Evolutionary conservation across 2,113 vertebrate species (phyloP).

Genomic region (Lucifuga dentata): DNA sequence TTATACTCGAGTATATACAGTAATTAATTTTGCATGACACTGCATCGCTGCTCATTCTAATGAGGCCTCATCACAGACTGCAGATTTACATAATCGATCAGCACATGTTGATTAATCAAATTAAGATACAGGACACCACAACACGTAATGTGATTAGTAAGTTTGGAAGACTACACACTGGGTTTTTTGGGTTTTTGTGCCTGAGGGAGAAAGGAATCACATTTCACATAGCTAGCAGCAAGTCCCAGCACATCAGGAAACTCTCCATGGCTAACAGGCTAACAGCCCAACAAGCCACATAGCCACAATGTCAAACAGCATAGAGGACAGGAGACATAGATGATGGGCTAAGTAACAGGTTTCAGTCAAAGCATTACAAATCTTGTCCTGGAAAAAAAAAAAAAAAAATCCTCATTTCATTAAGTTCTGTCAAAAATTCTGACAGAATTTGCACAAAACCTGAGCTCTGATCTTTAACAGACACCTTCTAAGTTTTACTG

Average conservation of each 20-base stretch:
- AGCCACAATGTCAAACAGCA: not conserved
- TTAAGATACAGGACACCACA: too few relatives aligned
- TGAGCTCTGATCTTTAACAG: not conserved
- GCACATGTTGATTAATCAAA: too few relatives aligned
- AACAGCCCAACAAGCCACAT: not conserved
- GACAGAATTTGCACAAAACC: not conserved
- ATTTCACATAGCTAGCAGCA: slow-evolving; percentile 34
- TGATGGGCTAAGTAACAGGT: not conserved
- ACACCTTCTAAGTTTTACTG: not conserved
- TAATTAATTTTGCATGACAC: too few relatives aligned
- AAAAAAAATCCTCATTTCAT: not conserved
- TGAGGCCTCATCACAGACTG: too few relatives aligned
- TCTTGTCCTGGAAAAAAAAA: too few relatives aligned
- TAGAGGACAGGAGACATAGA: not conserved
- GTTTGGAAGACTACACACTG: too few relatives aligned
- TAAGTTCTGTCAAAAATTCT: not conserved
- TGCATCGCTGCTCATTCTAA: too few relatives aligned
- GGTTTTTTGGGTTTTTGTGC: not conserved
- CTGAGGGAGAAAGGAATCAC: slow-evolving; percentile 11
- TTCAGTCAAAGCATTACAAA: not conserved
- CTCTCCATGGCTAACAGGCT: not conserved
- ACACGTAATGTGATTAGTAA: too few relatives aligned
- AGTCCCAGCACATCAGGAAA: slow-evolving; percentile 40
- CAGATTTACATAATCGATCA: too few relatives aligned
- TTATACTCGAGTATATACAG: too few relatives aligned